phyloP scores from a whole-genome alignment of 2,888 invertebrate species.

The Drosophila sordidula region DNA sequence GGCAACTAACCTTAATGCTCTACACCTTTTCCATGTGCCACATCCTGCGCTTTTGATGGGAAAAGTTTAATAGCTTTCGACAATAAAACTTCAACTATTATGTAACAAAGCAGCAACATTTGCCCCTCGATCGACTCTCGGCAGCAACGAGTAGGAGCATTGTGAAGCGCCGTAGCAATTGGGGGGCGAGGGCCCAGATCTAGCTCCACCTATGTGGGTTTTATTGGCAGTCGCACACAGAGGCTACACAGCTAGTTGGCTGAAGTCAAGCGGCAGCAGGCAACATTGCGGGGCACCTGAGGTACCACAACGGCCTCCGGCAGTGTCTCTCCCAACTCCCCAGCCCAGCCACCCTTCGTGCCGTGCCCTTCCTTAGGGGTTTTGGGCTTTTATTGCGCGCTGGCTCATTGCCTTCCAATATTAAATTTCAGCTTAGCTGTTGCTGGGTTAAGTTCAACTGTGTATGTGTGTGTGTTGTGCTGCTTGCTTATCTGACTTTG shows the following conservation, averaged over 20 bases:
- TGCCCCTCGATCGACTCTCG: slow-evolving; percentile 64
- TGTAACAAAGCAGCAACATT: slow-evolving; percentile 75
- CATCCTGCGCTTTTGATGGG: slow-evolving; percentile 76
- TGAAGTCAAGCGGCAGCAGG: slow-evolving; percentile 39
- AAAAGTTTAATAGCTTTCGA: slow-evolving; percentile 83
- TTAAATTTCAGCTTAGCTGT: slow-evolving; percentile 72
- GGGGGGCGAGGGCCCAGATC: not conserved
- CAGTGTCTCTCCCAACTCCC: slow-evolving; percentile 1
- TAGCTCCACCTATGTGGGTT: slow-evolving; percentile 24
- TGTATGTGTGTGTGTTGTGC: slow-evolving; percentile 21
- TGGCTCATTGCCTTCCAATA: slow-evolving; percentile 79
- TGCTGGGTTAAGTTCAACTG: slow-evolving; percentile 66
- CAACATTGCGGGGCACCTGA: slow-evolving; percentile 36
- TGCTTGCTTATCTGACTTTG: slow-evolving; percentile 66
- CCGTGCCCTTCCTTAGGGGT: slow-evolving; percentile 45
- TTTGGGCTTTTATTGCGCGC: slow-evolving; percentile 72
- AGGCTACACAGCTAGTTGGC: slow-evolving; percentile 41
- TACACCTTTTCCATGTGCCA: slow-evolving; percentile 72
- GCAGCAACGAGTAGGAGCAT: slow-evolving; percentile 17
- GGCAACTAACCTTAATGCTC: slow-evolving; percentile 68
- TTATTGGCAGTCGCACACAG: slow-evolving; percentile 61
- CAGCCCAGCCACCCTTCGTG: not conserved
- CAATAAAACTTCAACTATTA: slow-evolving; percentile 82
- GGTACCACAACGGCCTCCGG: slow-evolving; percentile 22
- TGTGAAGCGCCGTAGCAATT: slow-evolving; percentile 25